Percentiles rank a stretch among this genome's conserved stretches.
phyloP scores from a whole-genome alignment of 1,140 invertebrate species.

The Pogonognathellus flavescens region DNA sequence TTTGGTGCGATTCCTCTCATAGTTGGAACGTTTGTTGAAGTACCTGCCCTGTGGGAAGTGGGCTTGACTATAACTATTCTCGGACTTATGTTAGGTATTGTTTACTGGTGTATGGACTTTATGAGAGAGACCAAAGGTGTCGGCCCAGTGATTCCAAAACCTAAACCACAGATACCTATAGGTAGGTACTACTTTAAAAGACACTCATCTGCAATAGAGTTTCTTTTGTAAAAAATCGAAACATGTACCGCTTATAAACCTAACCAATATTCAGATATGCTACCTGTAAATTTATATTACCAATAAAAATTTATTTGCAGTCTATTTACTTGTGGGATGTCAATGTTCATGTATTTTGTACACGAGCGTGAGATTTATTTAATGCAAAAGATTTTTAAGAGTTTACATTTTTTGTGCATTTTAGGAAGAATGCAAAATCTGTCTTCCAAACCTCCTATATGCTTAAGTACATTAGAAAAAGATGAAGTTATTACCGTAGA shows the following conservation, averaged over 20 bases:
- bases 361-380: too few species aligned
- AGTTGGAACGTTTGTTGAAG: slow-evolving; percentile 52
- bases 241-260: too few species aligned
- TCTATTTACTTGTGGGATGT: too few species aligned
- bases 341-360: not conserved
- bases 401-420: not conserved
- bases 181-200: not conserved
- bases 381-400: not conserved
- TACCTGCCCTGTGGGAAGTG: slow-evolving; percentile 54
- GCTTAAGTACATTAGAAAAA: slow-evolving; percentile 13
- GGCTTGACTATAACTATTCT: slow-evolving; percentile 52
- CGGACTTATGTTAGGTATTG: slow-evolving; percentile 46
- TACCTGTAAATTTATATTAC: too few species aligned
- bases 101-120: slow-evolving; percentile 54
- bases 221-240: too few species aligned
- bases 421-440: slow-evolving; percentile 7
- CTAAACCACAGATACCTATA: not conserved
- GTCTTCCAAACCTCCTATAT: slow-evolving; percentile 1
- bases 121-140: slow-evolving; percentile 42
- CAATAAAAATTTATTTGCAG: too few species aligned
- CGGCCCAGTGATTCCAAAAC: slow-evolving; percentile 27
- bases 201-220: too few species aligned
- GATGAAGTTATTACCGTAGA: slow-evolving; percentile 19
- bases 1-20: slow-evolving; percentile 49
- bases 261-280: too few species aligned